Base-by-base conservation (phyloP, 2,888 invertebrate genomes). In the Athrips mouffetella region DNA sequence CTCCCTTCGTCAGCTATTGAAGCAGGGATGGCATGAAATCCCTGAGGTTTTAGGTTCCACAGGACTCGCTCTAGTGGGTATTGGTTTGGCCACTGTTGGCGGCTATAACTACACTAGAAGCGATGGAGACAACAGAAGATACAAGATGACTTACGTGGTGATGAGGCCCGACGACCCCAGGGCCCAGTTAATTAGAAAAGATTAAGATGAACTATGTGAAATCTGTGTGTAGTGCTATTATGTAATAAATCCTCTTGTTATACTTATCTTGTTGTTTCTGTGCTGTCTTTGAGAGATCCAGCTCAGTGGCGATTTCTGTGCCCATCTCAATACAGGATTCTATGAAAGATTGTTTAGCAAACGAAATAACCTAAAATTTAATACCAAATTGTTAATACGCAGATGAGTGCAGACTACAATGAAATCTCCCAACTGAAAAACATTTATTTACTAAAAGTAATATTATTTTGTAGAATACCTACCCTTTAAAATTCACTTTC, bases 141-240 rank as follows among this genome's bases (percentile, higher is more conserved):
- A 93, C 75, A 94, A 93, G 73, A 63, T 75, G 30, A 76, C 82
- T 15, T 92, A 91, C 67, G 89, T 91, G 27, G 90, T 94, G 6
- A 89, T 91, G 75, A 89, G 94, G 52, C 89, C 93, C 10, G 92
- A 93, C 60, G 93, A 94, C 67, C 93, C 93, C 1, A 85, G 86
- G 65, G 91, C 78, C 13, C 76, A 83, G 39, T 84, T 79, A 65
- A 89, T 93, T 33, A 88, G 80, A 50, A 89, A 89, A 62, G 89
- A 91, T 59, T 91, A 77, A 71, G n/a, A 8, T 21, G 10, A 27
- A 25, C 11, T 16, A 2, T 30, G 21, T 46, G 29, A 21, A 8
- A 21, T 29, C 13, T 49, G 45, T 45, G 30, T 39, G 39, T 39
- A 52, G 31, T 46, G 37, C 4, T 60, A 69, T 80, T 86, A 89